Base-by-base conservation (phyloP, 2,888 invertebrate species). In the Herminia tarsipennalis region DNA sequence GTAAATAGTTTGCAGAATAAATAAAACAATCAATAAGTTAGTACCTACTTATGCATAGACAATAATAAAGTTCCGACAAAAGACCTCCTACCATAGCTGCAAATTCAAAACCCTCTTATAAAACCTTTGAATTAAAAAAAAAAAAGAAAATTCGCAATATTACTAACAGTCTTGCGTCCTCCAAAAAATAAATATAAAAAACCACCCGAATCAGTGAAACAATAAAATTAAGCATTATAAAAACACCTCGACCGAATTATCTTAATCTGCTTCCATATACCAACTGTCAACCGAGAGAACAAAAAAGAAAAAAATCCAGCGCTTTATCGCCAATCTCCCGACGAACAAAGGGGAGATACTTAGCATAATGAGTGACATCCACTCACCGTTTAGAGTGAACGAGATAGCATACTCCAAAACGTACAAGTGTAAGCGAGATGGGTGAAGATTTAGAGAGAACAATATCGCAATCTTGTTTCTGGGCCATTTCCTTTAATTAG, bases 381-480 rank as follows among this genome's bases (percentile, higher is more conserved):
- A 81, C 78, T 70, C 73, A 85, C 79, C 89, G 83, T 88, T 90
- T 89, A 88, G 88, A 55, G 69, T 35, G 73, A 86, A 33, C 16
- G 77, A 52, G 86, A 85, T 1, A 34, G 61, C 1, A 3, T 4
- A 48, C 80, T 59, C 0, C 1, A 4, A 3, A 14, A 1, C 1
- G 0, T 0, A 0, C 0, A 9, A 1, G 73, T 35, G 18, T 16
- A 79, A 85, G 24, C 37, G 67, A 38, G 84, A 82, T 0, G 42
- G 74, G 2, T 21, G 51, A 52, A 66, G 69, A 68, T 82, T 81
- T 77, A 73, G 74, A 76, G 84, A 84, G 87, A 83, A 92, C 91
- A 91, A 91, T 92, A 89, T 88, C 90, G 83, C 92, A 92, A 92
- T 92, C 92, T 92, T 92, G 92, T 92, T 92, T 92, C 92, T 90